Base-by-base conservation (phyloP, 2,888 invertebrate genomes). In the Drosophila leonis region DNA sequence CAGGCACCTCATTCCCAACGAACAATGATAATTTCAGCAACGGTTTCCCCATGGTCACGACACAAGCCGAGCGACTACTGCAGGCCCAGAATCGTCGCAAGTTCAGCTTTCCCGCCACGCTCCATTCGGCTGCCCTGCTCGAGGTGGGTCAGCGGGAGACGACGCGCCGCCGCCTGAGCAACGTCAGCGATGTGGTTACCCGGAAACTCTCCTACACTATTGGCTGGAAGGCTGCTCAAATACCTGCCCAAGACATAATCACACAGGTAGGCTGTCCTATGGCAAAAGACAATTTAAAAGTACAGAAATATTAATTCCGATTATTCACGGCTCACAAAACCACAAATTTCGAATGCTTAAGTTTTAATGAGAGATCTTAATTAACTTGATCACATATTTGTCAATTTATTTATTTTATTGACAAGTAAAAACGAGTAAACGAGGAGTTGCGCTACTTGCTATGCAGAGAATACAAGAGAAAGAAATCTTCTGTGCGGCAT, bases 161-260 rank as follows among this genome's bases (percentile, higher is more conserved):
- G 12, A 93, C 94, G 1, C 92, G 94, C 20, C 92, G 97, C 39
- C 94, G 97, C 42, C 95, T 97, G 90, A 97, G 97, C 93, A 97
- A 97, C 85, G 96, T 96, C 44, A 95, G 95, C 78, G 96, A 95
- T 87, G 95, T 92, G 15, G 97, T 97, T 8, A 95, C 96, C 27
- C 94, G 97, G n/a, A 96, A 97, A 64, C 94, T 97, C 44, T 97
- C 97, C 3, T 96, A 96, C 55, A 96, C 97, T 20, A 96, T 97
- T 70, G 95, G 95, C 72, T 95, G 92, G 95, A 96, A 81, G 94
- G 95, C 95, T 83, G 94, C 86, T 69, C 93, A 85, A 88, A 93
- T 90, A 64, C 94, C 94, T 20, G 93, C 94, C 10, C 94, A 94
- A 71, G 95, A 95, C 72, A 94, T 95, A 37, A 94, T 94, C 41